A percentile compares a stretch with the other conserved stretches of the same genome.
Conservation (phyloP, 2,113 vertebrate species). For the Nanorana parkeri region DNA sequence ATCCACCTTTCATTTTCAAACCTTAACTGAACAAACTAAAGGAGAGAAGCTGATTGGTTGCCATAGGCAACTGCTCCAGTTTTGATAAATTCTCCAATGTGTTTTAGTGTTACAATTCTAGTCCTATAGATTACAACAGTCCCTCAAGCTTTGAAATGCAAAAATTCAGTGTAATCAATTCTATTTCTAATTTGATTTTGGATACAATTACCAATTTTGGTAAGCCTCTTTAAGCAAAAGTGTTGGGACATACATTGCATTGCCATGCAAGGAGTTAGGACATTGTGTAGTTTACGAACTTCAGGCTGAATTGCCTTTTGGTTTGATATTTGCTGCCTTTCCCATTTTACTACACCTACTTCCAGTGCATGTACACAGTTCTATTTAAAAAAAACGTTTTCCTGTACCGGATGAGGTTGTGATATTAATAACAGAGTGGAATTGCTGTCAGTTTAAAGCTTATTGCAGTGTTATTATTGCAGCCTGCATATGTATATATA, state of each 20-base stretch:
- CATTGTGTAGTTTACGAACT: not conserved
- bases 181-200: no score
- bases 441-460: constrained; percentile 14
- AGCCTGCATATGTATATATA: not conserved
- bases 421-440: constrained; percentile 33
- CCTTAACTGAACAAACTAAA: no score
- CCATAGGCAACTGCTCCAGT: no score
- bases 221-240: not conserved
- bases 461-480: not conserved
- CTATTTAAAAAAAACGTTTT: constrained; percentile 31
- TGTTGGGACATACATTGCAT: not conserved
- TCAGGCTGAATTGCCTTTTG: not conserved
- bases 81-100: no score
- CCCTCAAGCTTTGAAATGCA: no score
- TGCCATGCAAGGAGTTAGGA: not conserved
- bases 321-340: not conserved
- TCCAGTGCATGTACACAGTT: constrained; percentile 22
- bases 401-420: constrained; percentile 35
- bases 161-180: no score
- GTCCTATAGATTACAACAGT: no score
- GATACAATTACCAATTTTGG: no score
- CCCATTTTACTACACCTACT: constrained; percentile 23
- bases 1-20: no score
- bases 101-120: no score
- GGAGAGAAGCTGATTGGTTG: no score